Evolutionary conservation across 2,888 invertebrate species (phyloP), one percentile per base, ranked within the genome.

Genomic region (Spodoptera littoralis): DNA sequence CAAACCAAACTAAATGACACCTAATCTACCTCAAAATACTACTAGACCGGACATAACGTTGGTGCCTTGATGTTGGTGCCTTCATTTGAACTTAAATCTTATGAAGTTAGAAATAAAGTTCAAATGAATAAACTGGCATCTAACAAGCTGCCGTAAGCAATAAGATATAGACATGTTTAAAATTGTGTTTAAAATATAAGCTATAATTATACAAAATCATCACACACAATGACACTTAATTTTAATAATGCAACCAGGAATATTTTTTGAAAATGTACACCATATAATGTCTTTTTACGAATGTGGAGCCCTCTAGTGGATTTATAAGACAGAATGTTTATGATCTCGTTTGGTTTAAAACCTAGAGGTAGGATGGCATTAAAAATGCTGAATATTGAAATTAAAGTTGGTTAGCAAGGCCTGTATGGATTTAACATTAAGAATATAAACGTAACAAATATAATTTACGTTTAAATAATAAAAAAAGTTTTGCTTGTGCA

Each of bases 201-300:
- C 9, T 36, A 9, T 36, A 36, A 36, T 36, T 36, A 36, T 36
- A 36, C 9, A 36, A 36, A 36, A 36, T 22, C 2, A 18, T 36
- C 41, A 1, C 27, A 41, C 49, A 5, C 45, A 42, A 0, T 12
- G 45, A 4, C 6, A 30, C 30, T 18, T 46, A 46, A 36, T 51
- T 30, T 51, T 13, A 41, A 18, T 4, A 41, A 4, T 50, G 44
- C 44, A 43, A 22, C n/a, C 1, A 1, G 18, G 18, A 18, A 18
- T 18, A 18, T 18, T 55, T 62, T 52, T 45, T 48, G 0, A 69
- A 43, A 3, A 5, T 63, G 56, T 69, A 70, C 22, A 45, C 56
- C 24, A 53, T 22, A 24, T 18, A 24, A 3, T 27, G 27, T 53
- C 46, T 46, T 47, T 57, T 66, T 72, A 12, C 9, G 18, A 46